Base-by-base conservation (phyloP, 2,888 invertebrate genomes). In the Pegoplata infirma region DNA sequence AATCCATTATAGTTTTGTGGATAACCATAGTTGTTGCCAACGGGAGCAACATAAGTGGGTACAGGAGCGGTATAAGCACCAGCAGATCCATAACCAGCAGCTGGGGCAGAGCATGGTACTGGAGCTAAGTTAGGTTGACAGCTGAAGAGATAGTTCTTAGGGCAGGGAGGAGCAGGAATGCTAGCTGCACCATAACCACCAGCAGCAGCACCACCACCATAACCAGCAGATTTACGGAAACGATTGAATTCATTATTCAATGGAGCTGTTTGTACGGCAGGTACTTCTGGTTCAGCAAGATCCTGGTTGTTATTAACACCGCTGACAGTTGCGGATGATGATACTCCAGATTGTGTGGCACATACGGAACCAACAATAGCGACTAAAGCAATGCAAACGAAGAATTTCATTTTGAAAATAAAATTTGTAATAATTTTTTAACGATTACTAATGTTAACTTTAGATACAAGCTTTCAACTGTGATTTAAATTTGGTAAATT, bases 61-160 rank as follows among this genome's bases (percentile, higher is more conserved):
- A 81, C 75, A 55, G 83, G 84, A 32, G 86, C 84, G n/a, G 87
- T 87, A 78, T 87, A 87, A 53, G 88, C 82, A 6, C 86, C 88
- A 28, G 56, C 56, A 4, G 46, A n/a, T 2, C 25, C 46, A 40
- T 77, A 76, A n/a, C 86, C 82, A 44, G 80, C 80, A 66, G 84
- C 80, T 53, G 83, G 76, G 0, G 83, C 76, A 5, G 84, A 73
- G 80, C 88, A 88, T 59, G 87, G 86, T 47, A 84, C 88, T 73
- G 86, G 86, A 74, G 84, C 82, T 53, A 88, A 75, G 0, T 82
- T 82, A 58, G 88, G 87, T 40, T 84, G 83, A 81, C 88, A 88
- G 69, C 88, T 87, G 77, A 88, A 84, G 64, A 88, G 72, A 58
- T 86, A 86, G 79, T 85, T 86, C 69, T 84, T 86, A 28, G 88